Evolutionary conservation across 2,113 vertebrate genomes (phyloP).

Genomic region (Lampris megalopsis): DNA sequence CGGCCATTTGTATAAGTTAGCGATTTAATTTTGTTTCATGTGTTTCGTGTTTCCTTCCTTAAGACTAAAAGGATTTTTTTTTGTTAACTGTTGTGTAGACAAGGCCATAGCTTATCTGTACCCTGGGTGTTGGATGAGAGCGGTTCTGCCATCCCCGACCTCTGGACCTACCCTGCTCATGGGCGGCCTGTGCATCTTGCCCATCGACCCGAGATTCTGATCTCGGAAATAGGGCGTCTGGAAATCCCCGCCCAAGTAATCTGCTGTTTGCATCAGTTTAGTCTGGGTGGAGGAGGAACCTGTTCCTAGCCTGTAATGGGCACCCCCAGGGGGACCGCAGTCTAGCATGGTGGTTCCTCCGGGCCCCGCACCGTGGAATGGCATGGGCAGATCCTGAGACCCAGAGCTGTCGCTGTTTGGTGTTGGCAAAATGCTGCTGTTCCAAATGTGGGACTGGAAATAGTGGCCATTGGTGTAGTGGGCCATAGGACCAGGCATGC

Average conservation of each 20-base stretch:
- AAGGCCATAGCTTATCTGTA: conserved; percentile 96
- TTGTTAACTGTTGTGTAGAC: conserved; percentile 77
- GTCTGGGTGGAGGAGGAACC: conserved; percentile 86
- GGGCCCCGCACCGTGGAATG: conserved; percentile 90
- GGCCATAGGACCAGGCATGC: conserved; percentile 89
- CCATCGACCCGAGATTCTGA: conserved; percentile 94
- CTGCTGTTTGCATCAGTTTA: conserved; percentile 95
- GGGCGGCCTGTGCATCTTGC: conserved; percentile 95
- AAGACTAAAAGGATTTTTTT: conserved; percentile 80
- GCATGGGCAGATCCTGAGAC: conserved; percentile 95
- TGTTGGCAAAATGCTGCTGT: conserved; percentile 94
- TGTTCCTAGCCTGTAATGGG: conserved; percentile 91
- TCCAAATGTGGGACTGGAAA: conserved; percentile 94
- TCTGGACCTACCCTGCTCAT: conserved; percentile 90
- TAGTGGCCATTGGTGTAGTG: conserved; percentile 95
- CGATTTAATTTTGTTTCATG: conserved; percentile 65
- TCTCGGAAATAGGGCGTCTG: conserved; percentile 98
- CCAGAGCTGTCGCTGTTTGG: conserved; percentile 99
- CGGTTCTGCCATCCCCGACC: conserved; percentile 88
- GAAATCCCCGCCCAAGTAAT: conserved; percentile 97
- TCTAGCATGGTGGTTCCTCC: conserved; percentile 88
- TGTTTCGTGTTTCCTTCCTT: conserved; percentile 75
- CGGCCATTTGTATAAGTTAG: conserved; percentile 75
- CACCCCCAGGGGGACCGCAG: conserved; percentile 85
- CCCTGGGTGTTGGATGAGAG: conserved; percentile 98